Base-by-base conservation (phyloP, 1,140 invertebrate genomes). In the Aradophagus sp. region DNA sequence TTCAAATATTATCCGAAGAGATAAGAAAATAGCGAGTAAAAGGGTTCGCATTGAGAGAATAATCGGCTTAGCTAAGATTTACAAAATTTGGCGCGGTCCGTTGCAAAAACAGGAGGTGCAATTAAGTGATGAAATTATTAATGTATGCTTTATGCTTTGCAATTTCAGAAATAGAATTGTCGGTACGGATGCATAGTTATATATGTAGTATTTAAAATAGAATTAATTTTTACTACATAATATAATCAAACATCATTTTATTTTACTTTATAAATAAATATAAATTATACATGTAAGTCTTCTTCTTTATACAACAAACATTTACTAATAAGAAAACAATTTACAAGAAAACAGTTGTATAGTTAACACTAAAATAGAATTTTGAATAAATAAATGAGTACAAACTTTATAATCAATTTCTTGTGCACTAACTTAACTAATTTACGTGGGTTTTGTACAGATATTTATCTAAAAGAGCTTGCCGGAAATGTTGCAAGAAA, bases 1-100 rank as follows among this genome's bases (percentile, higher is more conserved):
- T 53, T 17, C 23, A 68, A 20, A 66, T 73, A 39, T 67, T 77
- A 5, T 55, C 42, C 42, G 55, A 63, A 16, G 42, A 71, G 47
- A 80, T 77, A 27, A 70, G 76, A 68, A 78, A 77, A 48, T 81
- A 70, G 58, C 50, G 15, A 80, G 41, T 48, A 27, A 53, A 39
- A 14, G 44, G 35, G 52, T 67, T 1, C 63, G 52, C 47, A 44
- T 58, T 19, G 53, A 67, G 32, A 16, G 45, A 14, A 42, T 50
- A 1, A 81, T 81, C 19, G 63, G 77, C 44, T 56, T 73, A 50
- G 61, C 63, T 6, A 80, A 77, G 76, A 69, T 61, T 7, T 81
- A 66, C 35, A 65, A 74, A 61, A 75, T 80, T 34, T 53, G 71
- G 17, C 35, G 20, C 29, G 59, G 39, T 29, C 68, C 17, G 23